Evolutionary conservation across 2,113 vertebrate genomes (phyloP), one percentile per base, ranked within the genome.

Genomic region (Parus major): DNA sequence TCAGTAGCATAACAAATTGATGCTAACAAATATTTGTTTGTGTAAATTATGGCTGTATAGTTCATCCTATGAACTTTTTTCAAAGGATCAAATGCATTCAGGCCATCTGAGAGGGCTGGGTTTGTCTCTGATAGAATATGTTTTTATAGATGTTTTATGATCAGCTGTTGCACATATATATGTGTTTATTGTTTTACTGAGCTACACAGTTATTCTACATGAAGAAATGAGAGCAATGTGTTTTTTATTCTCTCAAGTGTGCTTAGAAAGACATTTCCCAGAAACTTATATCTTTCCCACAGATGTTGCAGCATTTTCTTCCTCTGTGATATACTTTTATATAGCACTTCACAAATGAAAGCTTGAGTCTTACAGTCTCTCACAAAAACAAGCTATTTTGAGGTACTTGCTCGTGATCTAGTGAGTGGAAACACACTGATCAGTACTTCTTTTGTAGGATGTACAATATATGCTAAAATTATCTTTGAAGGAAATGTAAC

Each of bases 351-450:
- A 80, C 15, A 52, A 93, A 82, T 59, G 36, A 70, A 52, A 93
- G 36, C 28, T 85, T 75, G 50, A 75, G 23, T 91, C 13, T 80
- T 66, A 35, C 27, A 64, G 27, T 57, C 31, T 77, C 25, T 84
- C 44, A 93, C 16, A 85, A 44, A 73, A 70, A 47, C 4, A 79
- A 87, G 44, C 3, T 82, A 41, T 89, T 94, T 85, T 87, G 78
- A 81, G 49, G 27, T 65, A 65, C 24, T 87, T 59, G 13, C 11
- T 66, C 15, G 33, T n/a, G 47, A 46, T 66, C 65, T 78, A 46
- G 28, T 44, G 39, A 20, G 31, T 75, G 53, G 42, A 92, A 96
- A 83, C 20, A 65, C 16, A 70, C 4, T 1, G 1, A 70, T 80
- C 39, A 72, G 8, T 80, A 55, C 78, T 92, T 91, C 23, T 88